phyloP scores from a whole-genome alignment of 2,113 vertebrate species.

The Myocastor coypus region DNA sequence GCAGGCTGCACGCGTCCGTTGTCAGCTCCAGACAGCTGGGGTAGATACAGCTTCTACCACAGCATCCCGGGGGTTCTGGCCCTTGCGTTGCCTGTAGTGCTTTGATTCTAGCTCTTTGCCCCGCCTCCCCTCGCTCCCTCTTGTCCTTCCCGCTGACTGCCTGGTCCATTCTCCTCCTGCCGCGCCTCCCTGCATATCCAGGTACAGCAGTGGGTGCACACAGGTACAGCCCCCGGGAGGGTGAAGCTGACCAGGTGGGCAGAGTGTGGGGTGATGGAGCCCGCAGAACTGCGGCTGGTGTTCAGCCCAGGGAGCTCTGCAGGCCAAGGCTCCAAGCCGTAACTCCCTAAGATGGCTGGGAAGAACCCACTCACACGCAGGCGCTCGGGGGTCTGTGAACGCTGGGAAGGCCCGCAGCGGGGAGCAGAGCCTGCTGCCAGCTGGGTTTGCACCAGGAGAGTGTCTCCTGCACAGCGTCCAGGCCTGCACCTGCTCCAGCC shows the following conservation, averaged over 20 bases:
- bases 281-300: neutral
- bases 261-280: neutral
- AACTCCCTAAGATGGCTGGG: neutral
- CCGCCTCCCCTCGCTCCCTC: neutral
- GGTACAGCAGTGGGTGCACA: neutral
- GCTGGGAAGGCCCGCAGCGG: no score
- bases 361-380: neutral
- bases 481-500: neutral
- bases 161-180: neutral
- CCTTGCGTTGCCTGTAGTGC: neutral
- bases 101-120: neutral
- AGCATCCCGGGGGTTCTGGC: neutral
- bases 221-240: neutral
- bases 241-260: neutral
- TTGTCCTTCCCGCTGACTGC: neutral
- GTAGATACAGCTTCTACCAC: neutral
- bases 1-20: rapidly evolving
- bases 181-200: neutral
- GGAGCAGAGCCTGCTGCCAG: rapidly evolving
- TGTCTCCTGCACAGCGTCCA: neutral
- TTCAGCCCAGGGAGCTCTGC: neutral
- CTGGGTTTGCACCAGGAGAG: neutral
- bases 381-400: neutral
- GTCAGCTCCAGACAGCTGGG: neutral
- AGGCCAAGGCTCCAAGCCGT: neutral